Conservation (phyloP, 2,888 invertebrate genomes). For the Girardia tigrina region DNA sequence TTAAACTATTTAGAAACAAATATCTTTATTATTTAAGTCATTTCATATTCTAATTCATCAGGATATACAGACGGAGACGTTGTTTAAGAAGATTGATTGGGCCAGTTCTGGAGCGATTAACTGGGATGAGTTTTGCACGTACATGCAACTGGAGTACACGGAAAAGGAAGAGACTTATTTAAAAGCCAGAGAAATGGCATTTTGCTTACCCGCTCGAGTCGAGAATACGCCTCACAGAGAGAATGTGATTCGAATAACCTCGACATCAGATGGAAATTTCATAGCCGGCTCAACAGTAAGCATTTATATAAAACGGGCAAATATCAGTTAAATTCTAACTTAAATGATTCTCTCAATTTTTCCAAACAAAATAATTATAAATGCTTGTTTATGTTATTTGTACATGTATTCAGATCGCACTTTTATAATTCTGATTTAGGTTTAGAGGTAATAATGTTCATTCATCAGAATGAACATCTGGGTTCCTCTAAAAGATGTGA, state of each 20-base stretch:
- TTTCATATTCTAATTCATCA: slow-evolving; percentile 38
- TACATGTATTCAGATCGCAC: no score
- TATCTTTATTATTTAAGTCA: background rate
- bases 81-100: slow-evolving; percentile 51
- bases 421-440: no score
- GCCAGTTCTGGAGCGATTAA: slow-evolving; percentile 47
- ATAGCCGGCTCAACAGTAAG: slow-evolving; percentile 43
- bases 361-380: no score
- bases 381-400: no score
- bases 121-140: slow-evolving; percentile 51
- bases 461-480: no score
- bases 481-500: no score
- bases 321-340: no score
- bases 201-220: slow-evolving; percentile 47
- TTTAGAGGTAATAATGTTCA: no score
- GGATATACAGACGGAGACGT: slow-evolving; percentile 42
- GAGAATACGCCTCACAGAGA: slow-evolving; percentile 47
- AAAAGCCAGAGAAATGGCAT: slow-evolving; percentile 44
- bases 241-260: slow-evolving; percentile 45
- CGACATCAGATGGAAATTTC: slow-evolving; percentile 46
- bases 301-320: no score
- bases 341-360: no score
- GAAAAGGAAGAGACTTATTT: slow-evolving; percentile 49
- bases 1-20: no score
- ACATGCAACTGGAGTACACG: slow-evolving; percentile 50